phyloP scores from a whole-genome alignment of 2,113 vertebrate species.

The Poecilia latipinna region DNA sequence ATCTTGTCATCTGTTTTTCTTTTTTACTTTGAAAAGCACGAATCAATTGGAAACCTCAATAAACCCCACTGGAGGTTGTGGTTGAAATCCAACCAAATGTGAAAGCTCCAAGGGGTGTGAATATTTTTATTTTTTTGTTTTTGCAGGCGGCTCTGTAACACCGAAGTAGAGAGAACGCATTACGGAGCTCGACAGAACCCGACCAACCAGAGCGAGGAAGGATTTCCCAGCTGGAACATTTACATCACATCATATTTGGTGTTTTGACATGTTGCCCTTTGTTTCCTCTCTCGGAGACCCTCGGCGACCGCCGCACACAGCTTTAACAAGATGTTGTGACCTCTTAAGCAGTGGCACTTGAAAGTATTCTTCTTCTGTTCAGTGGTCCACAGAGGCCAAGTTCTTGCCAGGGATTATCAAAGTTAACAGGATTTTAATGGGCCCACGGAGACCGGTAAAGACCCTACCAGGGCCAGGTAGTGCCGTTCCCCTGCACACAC shows the following conservation, averaged over 20 bases:
- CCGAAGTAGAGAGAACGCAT: not conserved
- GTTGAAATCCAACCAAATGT: not conserved
- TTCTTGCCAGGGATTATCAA: constrained; percentile 77
- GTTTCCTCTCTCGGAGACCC: constrained; percentile 48
- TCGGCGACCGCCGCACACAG: constrained; percentile 47
- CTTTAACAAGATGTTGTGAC: constrained; percentile 68
- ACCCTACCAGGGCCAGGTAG: constrained; percentile 71
- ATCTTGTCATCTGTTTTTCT: no score
- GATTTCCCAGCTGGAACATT: not conserved
- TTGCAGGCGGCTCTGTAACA: not conserved
- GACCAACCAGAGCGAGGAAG: not conserved
- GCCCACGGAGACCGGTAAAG: constrained; percentile 72
- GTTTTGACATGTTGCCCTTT: constrained; percentile 39
- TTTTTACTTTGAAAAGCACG: no score
- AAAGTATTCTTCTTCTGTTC: constrained; percentile 71
- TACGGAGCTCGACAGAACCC: not conserved
- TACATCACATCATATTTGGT: constrained; percentile 47
- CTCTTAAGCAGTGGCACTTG: constrained; percentile 74
- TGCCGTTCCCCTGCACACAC: constrained; percentile 39
- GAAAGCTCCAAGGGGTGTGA: not conserved
- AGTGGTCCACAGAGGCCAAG: constrained; percentile 67
- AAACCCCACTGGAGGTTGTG: not conserved
- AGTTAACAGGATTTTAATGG: constrained; percentile 81
- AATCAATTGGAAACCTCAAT: no score
- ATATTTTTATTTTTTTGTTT: not conserved